A percentile compares a stretch with the other conserved stretches of the same genome.
Conservation (phyloP, 1,140 invertebrate genomes). For the Brachionus paranguensis region DNA sequence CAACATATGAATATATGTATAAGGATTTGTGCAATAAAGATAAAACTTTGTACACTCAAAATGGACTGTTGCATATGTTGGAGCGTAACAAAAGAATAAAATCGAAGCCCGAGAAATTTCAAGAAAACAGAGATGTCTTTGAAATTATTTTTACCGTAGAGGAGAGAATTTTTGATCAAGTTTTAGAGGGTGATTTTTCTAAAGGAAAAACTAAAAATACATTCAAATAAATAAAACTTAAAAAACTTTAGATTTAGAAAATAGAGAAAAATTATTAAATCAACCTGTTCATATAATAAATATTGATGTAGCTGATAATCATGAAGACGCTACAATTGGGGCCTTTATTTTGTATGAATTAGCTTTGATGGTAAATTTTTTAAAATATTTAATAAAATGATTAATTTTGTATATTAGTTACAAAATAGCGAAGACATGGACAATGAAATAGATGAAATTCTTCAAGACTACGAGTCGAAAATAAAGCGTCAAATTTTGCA, state of each 20-base stretch:
- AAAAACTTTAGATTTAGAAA: not conserved
- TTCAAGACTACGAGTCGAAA: constrained; percentile 89
- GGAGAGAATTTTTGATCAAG: constrained; percentile 96
- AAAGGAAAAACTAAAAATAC: too few relatives aligned
- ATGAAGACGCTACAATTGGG: constrained; percentile 98
- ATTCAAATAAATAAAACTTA: too few relatives aligned
- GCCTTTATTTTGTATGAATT: constrained; percentile 96
- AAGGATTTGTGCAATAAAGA: constrained; percentile 74
- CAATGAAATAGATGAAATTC: constrained; percentile 92
- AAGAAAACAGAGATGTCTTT: constrained; percentile 79
- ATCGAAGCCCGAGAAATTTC: constrained; percentile 85
- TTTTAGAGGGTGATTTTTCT: constrained; percentile 57
- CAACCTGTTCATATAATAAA: constrained; percentile 86
- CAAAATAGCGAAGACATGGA: constrained; percentile 85
- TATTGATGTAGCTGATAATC: constrained; percentile 98
- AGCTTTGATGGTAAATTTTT: constrained; percentile 66
- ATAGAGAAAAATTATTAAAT: constrained; percentile 13
- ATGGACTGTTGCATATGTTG: constrained; percentile 95
- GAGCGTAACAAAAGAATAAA: constrained; percentile 96
- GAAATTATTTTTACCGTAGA: constrained; percentile 95
- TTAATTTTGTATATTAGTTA: constrained; percentile 63
- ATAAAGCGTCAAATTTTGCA: constrained; percentile 64
- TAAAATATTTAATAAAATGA: not conserved
- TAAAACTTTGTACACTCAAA: constrained; percentile 77
- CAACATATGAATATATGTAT: constrained; percentile 90